phyloP scores from a whole-genome alignment of 2,113 vertebrate species.

The Shinisaurus crocodilurus region DNA sequence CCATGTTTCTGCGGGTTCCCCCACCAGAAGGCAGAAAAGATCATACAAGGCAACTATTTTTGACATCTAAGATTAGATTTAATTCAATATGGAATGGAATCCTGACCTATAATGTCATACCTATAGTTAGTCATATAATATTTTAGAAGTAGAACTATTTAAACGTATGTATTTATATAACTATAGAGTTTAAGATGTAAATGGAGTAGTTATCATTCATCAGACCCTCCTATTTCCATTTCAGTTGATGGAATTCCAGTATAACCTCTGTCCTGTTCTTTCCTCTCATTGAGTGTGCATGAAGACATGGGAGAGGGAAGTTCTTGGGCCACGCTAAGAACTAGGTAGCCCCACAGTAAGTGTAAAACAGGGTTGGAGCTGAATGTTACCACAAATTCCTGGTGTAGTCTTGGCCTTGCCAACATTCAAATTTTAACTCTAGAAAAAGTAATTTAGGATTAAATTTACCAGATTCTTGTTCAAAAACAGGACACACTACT shows the following conservation, averaged over 20 bases:
- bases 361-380: not conserved
- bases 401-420: not conserved
- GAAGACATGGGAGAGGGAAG: not conserved
- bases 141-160: not conserved
- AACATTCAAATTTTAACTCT: not conserved
- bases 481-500: not conserved
- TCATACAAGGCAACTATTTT: constrained; percentile 53
- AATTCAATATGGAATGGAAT: not conserved
- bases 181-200: not conserved
- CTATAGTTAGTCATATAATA: not conserved
- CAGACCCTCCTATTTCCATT: not conserved
- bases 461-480: not conserved
- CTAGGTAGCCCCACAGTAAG: not conserved
- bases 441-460: not conserved
- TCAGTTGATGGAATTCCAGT: not conserved
- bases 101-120: not conserved
- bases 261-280: not conserved
- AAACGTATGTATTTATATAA: not conserved
- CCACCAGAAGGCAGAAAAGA: constrained; percentile 66
- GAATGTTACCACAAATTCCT: not conserved
- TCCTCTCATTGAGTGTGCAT: not conserved
- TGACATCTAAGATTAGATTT: not conserved
- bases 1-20: constrained; percentile 68
- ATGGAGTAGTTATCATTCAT: not conserved
- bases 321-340: not conserved